Evolutionary conservation across 1,140 invertebrate genomes (phyloP).

Genomic region (Apis dorsata): DNA sequence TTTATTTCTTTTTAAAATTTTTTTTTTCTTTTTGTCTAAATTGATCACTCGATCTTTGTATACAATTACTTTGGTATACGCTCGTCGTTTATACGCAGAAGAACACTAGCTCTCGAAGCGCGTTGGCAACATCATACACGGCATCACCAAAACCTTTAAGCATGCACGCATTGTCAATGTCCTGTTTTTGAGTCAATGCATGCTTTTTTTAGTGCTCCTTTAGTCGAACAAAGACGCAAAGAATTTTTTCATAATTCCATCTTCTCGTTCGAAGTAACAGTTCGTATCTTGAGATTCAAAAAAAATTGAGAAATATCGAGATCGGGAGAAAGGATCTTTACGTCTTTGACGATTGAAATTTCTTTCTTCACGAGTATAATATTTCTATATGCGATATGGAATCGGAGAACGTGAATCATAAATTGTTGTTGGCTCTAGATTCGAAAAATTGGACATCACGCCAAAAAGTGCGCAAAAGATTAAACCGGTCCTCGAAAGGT

Average conservation of each 20-base stretch:
- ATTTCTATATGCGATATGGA: neutral
- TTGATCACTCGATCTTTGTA: neutral
- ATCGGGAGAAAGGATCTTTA: slow-evolving; percentile 15
- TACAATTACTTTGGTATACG: neutral
- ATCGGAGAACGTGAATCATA: slow-evolving; percentile 39
- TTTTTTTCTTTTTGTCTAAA: slow-evolving; percentile 1
- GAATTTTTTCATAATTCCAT: neutral
- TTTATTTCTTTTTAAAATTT: neutral
- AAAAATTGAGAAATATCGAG: neutral
- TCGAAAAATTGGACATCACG: slow-evolving; percentile 99
- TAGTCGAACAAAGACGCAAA: slow-evolving; percentile 64
- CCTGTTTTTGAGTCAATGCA: slow-evolving; percentile 78
- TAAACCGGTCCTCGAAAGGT: slow-evolving; percentile 97
- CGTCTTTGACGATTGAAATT: slow-evolving; percentile 39
- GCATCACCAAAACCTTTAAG: slow-evolving; percentile 79
- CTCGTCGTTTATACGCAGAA: slow-evolving; percentile 3
- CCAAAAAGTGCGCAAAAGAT: slow-evolving; percentile 99
- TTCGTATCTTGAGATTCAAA: neutral
- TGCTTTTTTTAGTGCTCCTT: slow-evolving; percentile 78
- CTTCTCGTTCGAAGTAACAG: neutral
- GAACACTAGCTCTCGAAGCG: slow-evolving; percentile 47
- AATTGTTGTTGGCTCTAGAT: slow-evolving; percentile 84
- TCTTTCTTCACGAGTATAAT: slow-evolving; percentile 21
- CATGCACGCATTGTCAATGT: slow-evolving; percentile 81
- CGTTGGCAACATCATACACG: slow-evolving; percentile 80